These are phyloP conservation scores for Pseudobourletiella spinata DNA, from an alignment of 1,140 invertebrate genomes.

Conservation along the genomic window DNA sequence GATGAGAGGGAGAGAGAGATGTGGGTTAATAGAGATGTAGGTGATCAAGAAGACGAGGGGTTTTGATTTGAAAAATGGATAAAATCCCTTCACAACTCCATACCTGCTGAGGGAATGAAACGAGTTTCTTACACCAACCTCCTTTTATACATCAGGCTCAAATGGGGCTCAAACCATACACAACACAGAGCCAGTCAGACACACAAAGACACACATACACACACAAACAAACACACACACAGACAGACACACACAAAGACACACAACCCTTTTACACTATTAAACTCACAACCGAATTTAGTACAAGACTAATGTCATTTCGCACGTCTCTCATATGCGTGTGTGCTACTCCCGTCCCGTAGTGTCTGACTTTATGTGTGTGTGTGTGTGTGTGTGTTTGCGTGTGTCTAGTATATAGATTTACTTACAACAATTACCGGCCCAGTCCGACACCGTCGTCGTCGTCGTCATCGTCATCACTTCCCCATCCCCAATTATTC, in stretches of 20 bases:
- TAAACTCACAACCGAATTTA: neutral
- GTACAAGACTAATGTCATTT: too few relatives aligned
- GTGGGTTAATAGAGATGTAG: constrained; percentile 11
- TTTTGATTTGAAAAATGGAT: neutral
- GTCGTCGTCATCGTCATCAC: too few relatives aligned
- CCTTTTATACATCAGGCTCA: neutral
- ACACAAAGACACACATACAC: neutral
- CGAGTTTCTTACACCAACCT: constrained; percentile 7
- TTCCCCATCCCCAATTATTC: too few relatives aligned
- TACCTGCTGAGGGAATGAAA: constrained; percentile 6
- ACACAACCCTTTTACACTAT: neutral
- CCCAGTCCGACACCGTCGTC: too few relatives aligned
- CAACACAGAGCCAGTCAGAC: neutral
- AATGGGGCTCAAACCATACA: neutral
- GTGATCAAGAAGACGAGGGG: neutral
- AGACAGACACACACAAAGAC: neutral
- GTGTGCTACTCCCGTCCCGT: too few relatives aligned
- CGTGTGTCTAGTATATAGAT: too few relatives aligned
- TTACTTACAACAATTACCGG: too few relatives aligned
- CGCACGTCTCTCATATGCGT: too few relatives aligned
- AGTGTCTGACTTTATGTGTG: too few relatives aligned
- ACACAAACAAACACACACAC: neutral
- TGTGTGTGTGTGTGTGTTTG: too few relatives aligned
- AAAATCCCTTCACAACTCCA: neutral
- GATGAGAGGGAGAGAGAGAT: neutral